Base-by-base conservation (phyloP, 2,113 vertebrate species). In the Polypterus bichir region DNA sequence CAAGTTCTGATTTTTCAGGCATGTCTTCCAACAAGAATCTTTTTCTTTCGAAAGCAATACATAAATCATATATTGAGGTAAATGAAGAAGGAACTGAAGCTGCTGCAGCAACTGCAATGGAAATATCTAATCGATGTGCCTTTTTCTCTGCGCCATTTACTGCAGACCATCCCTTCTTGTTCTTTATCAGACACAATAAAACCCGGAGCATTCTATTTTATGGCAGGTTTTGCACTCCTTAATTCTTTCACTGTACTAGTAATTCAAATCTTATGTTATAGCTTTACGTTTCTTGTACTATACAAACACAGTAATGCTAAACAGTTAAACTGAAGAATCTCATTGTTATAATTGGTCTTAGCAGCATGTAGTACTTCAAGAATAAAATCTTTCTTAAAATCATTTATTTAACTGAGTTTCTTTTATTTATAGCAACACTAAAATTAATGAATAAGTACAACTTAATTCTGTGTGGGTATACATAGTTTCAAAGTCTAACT, bases 141-240 rank as follows among this genome's bases (percentile, higher is more conserved):
- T 62, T 53, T 0, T 68, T 76, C 3, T 51, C 80, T 2, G 4
- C 70, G 5, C 10, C 44, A 9, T 92, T 97, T 68, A 70, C 76
- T 7, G 91, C 85, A 3, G 85, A 95, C 53, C 92, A 96, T n/a
- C 93, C 93, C 54, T 97, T 98, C 73, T 71, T 96, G 47, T 93
- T 92, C 73, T 84, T 91, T 64, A 91, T 97, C 66, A 73, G 83
- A 47, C 82, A 95, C 55, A 97, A 88, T 60, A 53, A 68, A 57
- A 80, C 85, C 51, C 75, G 67, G 7, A 86, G 62, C 48, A 64
- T 92, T 4, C 83, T 96, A 57, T 96, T 96, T 65, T 75, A 73
- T 1, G 90, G 90, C 2, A 86, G 85, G 53, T 85, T 84, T 65
- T 83, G 79, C 64, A 89, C 83, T 5, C 93, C 92, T 0, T 79